Evolutionary conservation across 2,888 invertebrate genomes (phyloP), one percentile per base, ranked within the genome.

Genomic region (Spicauda simplicius): DNA sequence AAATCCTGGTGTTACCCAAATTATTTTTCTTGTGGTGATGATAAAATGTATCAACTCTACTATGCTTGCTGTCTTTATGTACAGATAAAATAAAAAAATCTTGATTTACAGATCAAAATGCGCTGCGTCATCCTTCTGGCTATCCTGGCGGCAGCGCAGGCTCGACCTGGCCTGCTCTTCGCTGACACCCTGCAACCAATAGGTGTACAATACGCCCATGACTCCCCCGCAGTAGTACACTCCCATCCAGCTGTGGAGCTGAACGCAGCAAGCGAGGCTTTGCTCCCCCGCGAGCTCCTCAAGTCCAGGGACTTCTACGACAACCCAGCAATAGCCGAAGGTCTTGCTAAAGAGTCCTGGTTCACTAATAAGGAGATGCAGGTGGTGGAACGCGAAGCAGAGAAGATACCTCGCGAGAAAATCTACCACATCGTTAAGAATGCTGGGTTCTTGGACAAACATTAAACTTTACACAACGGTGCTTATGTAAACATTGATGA

Each of bases 261-360:
- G 18, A 97, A 96, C 78, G 94, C 97, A 0, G 95, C 95, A 0
- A 94, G 95, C 76, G 97, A 97, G 79, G 94, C 96, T 0, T 93
- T 95, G 58, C 88, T 97, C n/a, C 97, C 97, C 0, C 87, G 94
- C 0, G 95, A 96, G 69, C 86, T 96, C 33, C 87, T 94, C 60
- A 96, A 96, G 80, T 91, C 95, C 25, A 94, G 94, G 56, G 89
- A 90, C 7, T 97, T 97, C 84, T 97, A 97, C 83, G 96, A 96
- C 77, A 96, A 97, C 86, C 97, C 97, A 0, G 84, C 92, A 1
- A 94, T 97, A 12, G 97, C 96, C 7, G 95, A 95, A 7, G 95
- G 95, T 0, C 90, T 97, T 11, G 97, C 97, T 0, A 95, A 95
- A 76, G 96, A 96, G 76, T 97, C 97, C 0, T 97, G 97, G 96